Evolutionary conservation across 1,140 invertebrate genomes (phyloP).

Genomic region (Nylanderia fulva): DNA sequence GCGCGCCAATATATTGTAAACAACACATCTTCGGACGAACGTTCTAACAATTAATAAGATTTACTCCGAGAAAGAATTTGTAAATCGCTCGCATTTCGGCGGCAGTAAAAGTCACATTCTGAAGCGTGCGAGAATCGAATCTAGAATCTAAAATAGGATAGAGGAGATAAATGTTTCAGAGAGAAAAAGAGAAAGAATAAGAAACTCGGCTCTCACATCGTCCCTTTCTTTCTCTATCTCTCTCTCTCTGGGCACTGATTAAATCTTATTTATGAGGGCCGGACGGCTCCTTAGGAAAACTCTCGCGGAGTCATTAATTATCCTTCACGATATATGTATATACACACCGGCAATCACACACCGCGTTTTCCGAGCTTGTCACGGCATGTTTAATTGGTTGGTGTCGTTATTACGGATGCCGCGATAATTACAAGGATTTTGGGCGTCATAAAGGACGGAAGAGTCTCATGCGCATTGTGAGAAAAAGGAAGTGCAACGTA

Average conservation of each 20-base stretch:
- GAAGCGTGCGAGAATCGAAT: constrained; percentile 9
- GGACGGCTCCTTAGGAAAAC: constrained; percentile 10
- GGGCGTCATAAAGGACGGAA: background rate
- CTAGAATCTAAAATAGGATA: no score
- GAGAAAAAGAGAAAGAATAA: background rate
- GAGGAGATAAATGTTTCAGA: background rate
- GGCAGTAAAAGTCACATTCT: constrained; percentile 25
- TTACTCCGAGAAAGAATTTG: constrained; percentile 12
- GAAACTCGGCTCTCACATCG: constrained; percentile 7
- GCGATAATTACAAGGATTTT: constrained; percentile 10
- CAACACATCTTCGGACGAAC: background rate
- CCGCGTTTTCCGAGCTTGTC: constrained; percentile 1
- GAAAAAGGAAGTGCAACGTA: background rate
- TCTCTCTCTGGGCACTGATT: constrained; percentile 28
- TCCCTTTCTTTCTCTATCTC: background rate
- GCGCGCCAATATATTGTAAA: constrained; percentile 45
- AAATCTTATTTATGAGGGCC: constrained; percentile 49
- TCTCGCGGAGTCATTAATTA: constrained; percentile 36
- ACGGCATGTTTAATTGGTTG: background rate
- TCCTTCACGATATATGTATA: constrained; percentile 6
- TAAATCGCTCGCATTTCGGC: constrained; percentile 35
- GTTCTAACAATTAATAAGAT: constrained; percentile 24
- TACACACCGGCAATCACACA: background rate
- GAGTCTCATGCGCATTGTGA: background rate
- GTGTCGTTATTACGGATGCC: background rate